Base-by-base conservation (phyloP, 2,797 vertebrate genomes). In the Melanotaenia boesemani region DNA sequence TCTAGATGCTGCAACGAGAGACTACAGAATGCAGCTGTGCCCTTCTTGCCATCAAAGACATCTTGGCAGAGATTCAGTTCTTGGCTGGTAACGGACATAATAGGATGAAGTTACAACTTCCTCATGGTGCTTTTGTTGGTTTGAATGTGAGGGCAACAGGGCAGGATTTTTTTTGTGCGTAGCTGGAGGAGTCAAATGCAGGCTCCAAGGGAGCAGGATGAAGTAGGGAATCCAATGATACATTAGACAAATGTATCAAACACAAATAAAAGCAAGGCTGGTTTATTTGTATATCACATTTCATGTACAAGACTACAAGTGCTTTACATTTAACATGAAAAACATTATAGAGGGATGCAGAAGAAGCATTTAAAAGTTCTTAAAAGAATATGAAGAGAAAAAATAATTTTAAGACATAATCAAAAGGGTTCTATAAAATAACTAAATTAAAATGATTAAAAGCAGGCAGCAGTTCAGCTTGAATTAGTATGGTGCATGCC, bases 1-100 rank as follows among this genome's bases (percentile, higher is more conserved):
- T 67, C 36, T 44, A 71, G 63, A 28, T 70, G 63, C 50, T 62
- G 52, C 15, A 74, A 26, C 4, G 37, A 15, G 24, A 66, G 24
- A 58, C 30, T 34, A 41, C 26, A 60, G 15, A 44, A n/a, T 24
- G 22, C 44, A 37, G 67, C 34, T 58, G 37, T 61, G 48, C 16
- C 48, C 48, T 22, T 63, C 13, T 37, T 58, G 16, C 18, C 0
- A 6, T 12, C 22, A 41, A 18, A 37, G 34, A 52, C 20, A 24
- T 39, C 60, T n/a, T 80, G 69, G 15, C 58, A 13, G 18, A 18
- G 59, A 3, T 30, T 54, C 34, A 56, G 55, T 24, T 60, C 36
- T 59, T 12, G 16, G 24, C 8, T 52, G 16, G 58, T 30, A 7
- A 20, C 48, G 6, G 44, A 48, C 16, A 48, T 20, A 20, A 48